phyloP scores from a whole-genome alignment of 2,888 invertebrate species.

The Polyommatus icarus region DNA sequence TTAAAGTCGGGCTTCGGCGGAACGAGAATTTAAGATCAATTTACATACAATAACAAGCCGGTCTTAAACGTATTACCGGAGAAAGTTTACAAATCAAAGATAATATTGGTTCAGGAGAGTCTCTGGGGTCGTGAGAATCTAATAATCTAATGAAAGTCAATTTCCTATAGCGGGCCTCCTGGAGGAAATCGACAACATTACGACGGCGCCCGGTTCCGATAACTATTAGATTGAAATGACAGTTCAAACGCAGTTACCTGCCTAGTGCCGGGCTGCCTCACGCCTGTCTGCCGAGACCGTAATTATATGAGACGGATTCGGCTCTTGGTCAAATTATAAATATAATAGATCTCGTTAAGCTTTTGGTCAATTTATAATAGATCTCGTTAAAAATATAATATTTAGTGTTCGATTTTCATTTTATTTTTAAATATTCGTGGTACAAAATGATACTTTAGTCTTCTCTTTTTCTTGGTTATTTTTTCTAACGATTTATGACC shows the following conservation, averaged over 20 bases:
- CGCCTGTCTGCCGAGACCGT: neutral
- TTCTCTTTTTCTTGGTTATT: no score
- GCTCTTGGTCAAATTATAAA: neutral
- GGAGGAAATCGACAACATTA: conserved; percentile 45
- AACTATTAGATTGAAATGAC: conserved; percentile 50
- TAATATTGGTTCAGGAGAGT: conserved; percentile 39
- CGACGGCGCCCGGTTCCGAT: conserved; percentile 45
- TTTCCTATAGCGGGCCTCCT: conserved; percentile 50
- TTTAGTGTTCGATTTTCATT: no score
- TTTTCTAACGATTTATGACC: neutral
- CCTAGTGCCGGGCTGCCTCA: neutral
- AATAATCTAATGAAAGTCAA: conserved; percentile 55
- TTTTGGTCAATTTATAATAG: neutral
- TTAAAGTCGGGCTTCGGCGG: neutral
- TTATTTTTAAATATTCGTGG: no score
- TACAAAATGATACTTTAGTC: no score
- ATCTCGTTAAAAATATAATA: no score
- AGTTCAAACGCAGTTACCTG: conserved; percentile 40
- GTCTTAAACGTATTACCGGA: conserved; percentile 7
- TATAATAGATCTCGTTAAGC: neutral
- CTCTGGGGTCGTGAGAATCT: conserved; percentile 35
- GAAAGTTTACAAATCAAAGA: conserved; percentile 37
- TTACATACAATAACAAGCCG: conserved; percentile 11
- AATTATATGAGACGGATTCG: neutral
- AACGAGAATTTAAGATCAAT: conserved; percentile 5